Conservation (phyloP, 2,888 invertebrate genomes). For the Agrotis ipsilon region DNA sequence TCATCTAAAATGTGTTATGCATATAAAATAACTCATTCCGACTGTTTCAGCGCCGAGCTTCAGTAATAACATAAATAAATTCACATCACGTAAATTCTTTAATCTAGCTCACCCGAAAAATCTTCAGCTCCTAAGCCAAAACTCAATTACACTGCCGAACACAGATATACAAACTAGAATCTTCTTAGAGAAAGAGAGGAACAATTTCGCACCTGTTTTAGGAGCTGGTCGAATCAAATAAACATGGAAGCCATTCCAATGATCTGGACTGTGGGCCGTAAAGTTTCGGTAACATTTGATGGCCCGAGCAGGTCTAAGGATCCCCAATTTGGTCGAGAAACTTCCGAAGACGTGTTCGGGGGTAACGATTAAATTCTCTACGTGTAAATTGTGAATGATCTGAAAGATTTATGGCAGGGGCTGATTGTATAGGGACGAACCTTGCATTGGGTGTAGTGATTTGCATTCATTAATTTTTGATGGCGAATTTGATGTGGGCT, state of each 20-base stretch:
- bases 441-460: constrained; percentile 26
- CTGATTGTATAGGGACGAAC: constrained; percentile 18
- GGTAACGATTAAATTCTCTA: constrained; percentile 48
- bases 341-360: constrained; percentile 50
- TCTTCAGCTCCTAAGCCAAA: constrained; percentile 3
- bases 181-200: constrained; percentile 16
- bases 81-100: constrained; percentile 33
- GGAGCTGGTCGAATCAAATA: constrained; percentile 48
- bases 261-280: constrained; percentile 53
- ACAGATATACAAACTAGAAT: constrained; percentile 16
- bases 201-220: constrained; percentile 56
- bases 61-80: constrained; percentile 5
- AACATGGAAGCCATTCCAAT: constrained; percentile 60
- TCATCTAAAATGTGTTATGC: constrained; percentile 4
- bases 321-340: constrained; percentile 50
- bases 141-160: constrained; percentile 22
- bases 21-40: constrained; percentile 16
- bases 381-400: constrained; percentile 62
- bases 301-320: constrained; percentile 38
- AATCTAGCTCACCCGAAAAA: constrained; percentile 26
- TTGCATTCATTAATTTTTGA: constrained; percentile 31
- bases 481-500: constrained; percentile 12
- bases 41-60: not conserved
- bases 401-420: constrained; percentile 46
- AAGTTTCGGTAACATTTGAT: constrained; percentile 55